phyloP scores from a whole-genome alignment of 2,888 invertebrate genomes.

The Leucozona laternaria region DNA sequence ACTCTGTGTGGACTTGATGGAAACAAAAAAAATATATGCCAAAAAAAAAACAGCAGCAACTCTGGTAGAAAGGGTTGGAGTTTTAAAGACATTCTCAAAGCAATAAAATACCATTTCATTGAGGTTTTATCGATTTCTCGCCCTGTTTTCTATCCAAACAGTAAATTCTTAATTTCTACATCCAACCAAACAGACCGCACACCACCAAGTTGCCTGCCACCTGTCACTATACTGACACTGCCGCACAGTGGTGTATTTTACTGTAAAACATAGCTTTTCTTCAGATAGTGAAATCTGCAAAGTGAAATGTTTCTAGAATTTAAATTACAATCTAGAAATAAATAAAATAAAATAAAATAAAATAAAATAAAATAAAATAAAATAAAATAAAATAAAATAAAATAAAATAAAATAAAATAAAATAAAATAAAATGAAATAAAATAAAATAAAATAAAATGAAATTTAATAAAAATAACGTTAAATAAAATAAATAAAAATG shows the following conservation, averaged over 20 bases:
- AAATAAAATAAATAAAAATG: too few species aligned
- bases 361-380: too few species aligned
- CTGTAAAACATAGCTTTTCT: neutral
- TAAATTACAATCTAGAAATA: neutral
- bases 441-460: too few species aligned
- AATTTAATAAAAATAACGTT: too few species aligned
- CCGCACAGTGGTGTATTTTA: neutral
- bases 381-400: too few species aligned
- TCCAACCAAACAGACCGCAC: slow-evolving; percentile 17
- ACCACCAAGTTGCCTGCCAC: neutral
- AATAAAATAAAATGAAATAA: too few species aligned
- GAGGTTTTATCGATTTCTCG: slow-evolving; percentile 74
- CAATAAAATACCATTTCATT: slow-evolving; percentile 74
- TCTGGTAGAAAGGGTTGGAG: slow-evolving; percentile 41
- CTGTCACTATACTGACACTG: neutral
- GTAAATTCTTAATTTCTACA: slow-evolving; percentile 74
- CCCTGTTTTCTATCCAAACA: slow-evolving; percentile 64
- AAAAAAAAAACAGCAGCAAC: slow-evolving; percentile 11
- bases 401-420: too few species aligned
- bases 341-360: neutral
- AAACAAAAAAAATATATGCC: slow-evolving; percentile 9
- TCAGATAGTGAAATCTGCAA: neutral
- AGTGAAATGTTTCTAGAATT: neutral
- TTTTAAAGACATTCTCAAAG: slow-evolving; percentile 65
- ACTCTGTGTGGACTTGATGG: slow-evolving; percentile 40